phyloP scores from a whole-genome alignment of 2,113 vertebrate genomes.

The Cephalopholis sonnerati region DNA sequence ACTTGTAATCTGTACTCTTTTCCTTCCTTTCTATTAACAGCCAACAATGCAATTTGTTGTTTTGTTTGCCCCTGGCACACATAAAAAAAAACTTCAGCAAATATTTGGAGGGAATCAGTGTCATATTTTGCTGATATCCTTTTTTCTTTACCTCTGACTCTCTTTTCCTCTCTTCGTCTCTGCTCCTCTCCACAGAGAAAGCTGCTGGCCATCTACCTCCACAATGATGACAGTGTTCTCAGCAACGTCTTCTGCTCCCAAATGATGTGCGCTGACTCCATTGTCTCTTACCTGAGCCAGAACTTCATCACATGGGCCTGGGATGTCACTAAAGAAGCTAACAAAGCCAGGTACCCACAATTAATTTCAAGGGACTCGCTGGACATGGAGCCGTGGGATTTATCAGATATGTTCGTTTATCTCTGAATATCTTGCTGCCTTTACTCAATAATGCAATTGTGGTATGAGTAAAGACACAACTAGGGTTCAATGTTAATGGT shows the following conservation, averaged over 20 bases:
- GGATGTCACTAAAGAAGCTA: conserved; percentile 98
- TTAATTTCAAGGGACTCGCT: not conserved
- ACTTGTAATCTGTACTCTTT: not conserved
- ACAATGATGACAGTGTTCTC: conserved; percentile 98
- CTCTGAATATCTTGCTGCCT: not conserved
- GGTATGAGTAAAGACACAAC: not conserved
- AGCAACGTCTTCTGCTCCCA: conserved; percentile 99
- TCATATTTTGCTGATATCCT: conserved; percentile 12
- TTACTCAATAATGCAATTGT: not conserved
- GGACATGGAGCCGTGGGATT: not conserved
- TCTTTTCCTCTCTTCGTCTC: not conserved
- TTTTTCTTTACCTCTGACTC: not conserved
- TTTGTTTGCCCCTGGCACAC: not conserved
- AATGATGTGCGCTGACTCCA: conserved; percentile 99
- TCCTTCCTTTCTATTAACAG: not conserved
- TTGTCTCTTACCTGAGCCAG: conserved; percentile 98
- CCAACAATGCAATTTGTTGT: not conserved
- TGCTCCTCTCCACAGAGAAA: conserved; percentile 90
- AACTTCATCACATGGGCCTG: conserved; percentile 99
- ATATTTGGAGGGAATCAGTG: not conserved
- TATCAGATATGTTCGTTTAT: not conserved
- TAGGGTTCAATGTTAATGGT: too few relatives aligned
- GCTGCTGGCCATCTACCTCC: conserved; percentile 99
- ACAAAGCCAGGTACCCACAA: conserved; percentile 92
- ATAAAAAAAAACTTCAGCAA: not conserved